Conservation (phyloP, 2,888 invertebrate species). For the Patella ulyssiponensis region DNA sequence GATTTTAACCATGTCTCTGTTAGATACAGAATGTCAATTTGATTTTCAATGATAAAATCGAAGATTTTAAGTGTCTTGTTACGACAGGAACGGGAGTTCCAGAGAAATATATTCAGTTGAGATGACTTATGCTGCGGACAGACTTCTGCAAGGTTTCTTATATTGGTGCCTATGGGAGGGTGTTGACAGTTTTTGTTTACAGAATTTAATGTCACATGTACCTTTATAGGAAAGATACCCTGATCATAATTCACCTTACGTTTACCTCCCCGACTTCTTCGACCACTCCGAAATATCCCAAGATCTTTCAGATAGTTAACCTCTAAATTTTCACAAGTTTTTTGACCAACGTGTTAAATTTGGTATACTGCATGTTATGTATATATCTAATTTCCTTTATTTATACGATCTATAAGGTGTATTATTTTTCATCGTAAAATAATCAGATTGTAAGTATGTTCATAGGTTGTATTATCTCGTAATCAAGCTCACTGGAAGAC, state of each 20-base stretch:
- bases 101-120: neutral
- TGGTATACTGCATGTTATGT: too few species aligned
- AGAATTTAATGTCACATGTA: too few species aligned
- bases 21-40: too few species aligned
- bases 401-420: too few species aligned
- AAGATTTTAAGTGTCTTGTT: conserved; percentile 11
- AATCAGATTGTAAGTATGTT: too few species aligned
- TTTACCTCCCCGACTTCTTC: neutral
- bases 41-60: conserved; percentile 5
- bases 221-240: neutral
- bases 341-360: neutral
- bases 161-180: too few species aligned
- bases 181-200: too few species aligned
- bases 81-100: conserved; percentile 2
- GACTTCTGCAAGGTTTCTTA: neutral
- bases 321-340: neutral
- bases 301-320: neutral
- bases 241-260: neutral
- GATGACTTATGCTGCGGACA: neutral
- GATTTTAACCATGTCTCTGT: too few species aligned
- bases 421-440: too few species aligned
- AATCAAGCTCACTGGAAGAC: too few species aligned
- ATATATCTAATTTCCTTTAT: too few species aligned
- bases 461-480: too few species aligned
- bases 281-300: neutral